Evolutionary conservation across 2,113 vertebrate species (phyloP), one percentile per base, ranked within the genome.

Genomic region (Eolophus roseicapilla): DNA sequence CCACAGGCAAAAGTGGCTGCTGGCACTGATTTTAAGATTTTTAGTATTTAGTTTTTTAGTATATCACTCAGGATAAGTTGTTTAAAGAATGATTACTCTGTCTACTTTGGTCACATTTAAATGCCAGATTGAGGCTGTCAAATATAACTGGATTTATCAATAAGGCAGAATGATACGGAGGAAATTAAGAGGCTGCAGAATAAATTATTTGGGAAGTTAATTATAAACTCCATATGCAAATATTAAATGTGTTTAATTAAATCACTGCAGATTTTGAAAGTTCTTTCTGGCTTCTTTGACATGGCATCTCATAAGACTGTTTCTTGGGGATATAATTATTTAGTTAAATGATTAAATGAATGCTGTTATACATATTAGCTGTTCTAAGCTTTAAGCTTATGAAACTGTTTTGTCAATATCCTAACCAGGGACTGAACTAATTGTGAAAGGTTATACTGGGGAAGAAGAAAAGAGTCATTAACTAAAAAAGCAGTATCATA

Each of bases 221-320:
- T 97, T 96, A 95, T 91, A 94, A 96, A 92, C 59, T 91, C 76
- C 88, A 44, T 93, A 92, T 93, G 93, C 90, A 97, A 97, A 97
- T 97, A 93, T 47, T 92, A 96, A 92, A 86, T 94, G 50, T 31
- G 43, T 78, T 82, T 95, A 97, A 97, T 97, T 94, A 94, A 96
- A 95, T 87, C 80, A 92, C 23, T 84, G 55, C 49, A 78, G 90
- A 96, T 85, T 96, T 97, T 43, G 46, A 86, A 97, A 94, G 39
- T 91, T 94, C 76, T 81, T 93, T 86, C 85, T 88, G 85, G 64
- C 60, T 86, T 93, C 94, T 90, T 93, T 85, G 90, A 74, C 80
- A 84, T 64, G 62, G 71, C 95, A 63, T 95, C 82, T 57, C 79
- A 93, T 46, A 74, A 91, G 77, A 49, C 35, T 85, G 52, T 81